phyloP scores from a whole-genome alignment of 1,140 invertebrate species.

The Calephelis nemesis region DNA sequence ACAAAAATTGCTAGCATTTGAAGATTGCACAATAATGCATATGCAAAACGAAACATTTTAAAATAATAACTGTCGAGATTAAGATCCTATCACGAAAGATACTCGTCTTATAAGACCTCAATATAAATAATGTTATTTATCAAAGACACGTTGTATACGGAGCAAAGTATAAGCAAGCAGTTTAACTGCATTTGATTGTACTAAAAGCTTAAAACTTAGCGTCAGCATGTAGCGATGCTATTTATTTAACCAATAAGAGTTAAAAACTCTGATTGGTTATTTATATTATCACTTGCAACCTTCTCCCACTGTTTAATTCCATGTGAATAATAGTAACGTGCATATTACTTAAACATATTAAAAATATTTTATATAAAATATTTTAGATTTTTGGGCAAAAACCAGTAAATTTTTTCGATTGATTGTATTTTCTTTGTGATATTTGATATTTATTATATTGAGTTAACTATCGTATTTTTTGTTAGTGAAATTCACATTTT shows the following conservation, averaged over 20 bases:
- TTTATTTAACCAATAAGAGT: conserved; percentile 8
- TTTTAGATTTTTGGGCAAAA: too few relatives aligned
- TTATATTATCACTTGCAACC: conserved; percentile 7
- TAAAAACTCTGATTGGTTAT: conserved; percentile 11
- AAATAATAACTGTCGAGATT: too few relatives aligned
- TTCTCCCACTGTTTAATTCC: conserved; percentile 8
- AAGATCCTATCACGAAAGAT: too few relatives aligned
- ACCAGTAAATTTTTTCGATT: too few relatives aligned
- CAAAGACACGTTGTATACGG: conserved; percentile 6
- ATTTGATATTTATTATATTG: too few relatives aligned
- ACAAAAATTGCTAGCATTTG: too few relatives aligned
- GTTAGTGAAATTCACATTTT: too few relatives aligned
- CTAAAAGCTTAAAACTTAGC: conserved; percentile 11
- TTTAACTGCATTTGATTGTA: conserved; percentile 1
- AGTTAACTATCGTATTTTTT: too few relatives aligned
- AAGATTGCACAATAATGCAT: too few relatives aligned
- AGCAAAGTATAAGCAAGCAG: conserved; percentile 3
- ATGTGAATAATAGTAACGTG: conserved; percentile 10
- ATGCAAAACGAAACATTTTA: too few relatives aligned
- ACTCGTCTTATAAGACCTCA: too few relatives aligned
- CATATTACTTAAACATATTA: conserved; percentile 15
- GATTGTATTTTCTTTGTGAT: too few relatives aligned
- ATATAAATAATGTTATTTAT: background rate
- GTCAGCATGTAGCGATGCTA: background rate
- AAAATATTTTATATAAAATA: background rate